phyloP scores from a whole-genome alignment of 1,140 invertebrate genomes.

The Microplitis mediator region DNA sequence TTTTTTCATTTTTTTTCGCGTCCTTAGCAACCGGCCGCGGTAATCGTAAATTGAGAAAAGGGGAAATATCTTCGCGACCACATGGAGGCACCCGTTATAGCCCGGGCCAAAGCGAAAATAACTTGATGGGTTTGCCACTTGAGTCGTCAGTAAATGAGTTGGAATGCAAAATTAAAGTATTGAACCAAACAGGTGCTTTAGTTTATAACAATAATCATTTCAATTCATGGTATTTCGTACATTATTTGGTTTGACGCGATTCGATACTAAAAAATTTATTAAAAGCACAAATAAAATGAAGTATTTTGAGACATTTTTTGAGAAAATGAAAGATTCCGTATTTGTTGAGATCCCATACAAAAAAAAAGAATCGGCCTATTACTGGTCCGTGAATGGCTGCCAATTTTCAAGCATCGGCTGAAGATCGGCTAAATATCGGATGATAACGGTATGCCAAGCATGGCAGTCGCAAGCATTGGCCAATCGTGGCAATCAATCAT shows the following conservation, averaged over 20 bases:
- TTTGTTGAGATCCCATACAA: no score
- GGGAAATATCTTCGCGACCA: constrained; percentile 12
- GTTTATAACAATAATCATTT: background rate
- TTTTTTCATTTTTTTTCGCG: background rate
- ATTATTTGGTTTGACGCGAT: no score
- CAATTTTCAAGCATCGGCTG: no score
- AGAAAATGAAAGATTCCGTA: no score
- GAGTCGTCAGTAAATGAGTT: background rate
- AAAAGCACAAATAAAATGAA: no score
- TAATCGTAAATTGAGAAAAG: constrained; percentile 21
- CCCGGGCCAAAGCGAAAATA: constrained; percentile 23
- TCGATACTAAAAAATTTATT: background rate
- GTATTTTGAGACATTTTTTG: no score
- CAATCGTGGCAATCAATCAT: no score
- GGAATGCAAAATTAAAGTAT: constrained; percentile 10
- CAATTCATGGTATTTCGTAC: background rate
- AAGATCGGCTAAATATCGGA: no score
- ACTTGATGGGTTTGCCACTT: constrained; percentile 2
- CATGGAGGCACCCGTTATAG: constrained; percentile 23
- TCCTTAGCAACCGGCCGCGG: background rate
- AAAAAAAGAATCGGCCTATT: no score
- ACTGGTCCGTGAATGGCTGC: no score
- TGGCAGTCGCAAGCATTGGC: no score
- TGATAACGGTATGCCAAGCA: no score
- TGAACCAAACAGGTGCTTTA: constrained; percentile 8